phyloP scores from a whole-genome alignment of 2,888 invertebrate genomes.

The Zele albiditarsus region DNA sequence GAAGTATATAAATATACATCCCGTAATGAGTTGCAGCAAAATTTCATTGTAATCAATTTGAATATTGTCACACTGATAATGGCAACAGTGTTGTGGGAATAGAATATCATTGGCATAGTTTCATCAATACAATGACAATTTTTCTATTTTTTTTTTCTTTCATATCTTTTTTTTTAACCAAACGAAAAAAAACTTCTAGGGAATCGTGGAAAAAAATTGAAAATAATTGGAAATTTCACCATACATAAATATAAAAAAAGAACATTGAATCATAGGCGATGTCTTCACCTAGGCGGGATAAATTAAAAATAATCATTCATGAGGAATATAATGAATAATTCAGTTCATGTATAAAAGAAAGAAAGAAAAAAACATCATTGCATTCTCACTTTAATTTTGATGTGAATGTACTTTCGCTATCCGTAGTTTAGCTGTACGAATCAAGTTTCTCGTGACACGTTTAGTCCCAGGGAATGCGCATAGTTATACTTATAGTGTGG shows the following conservation, averaged over 20 bases:
- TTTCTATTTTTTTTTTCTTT: background rate
- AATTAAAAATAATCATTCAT: background rate
- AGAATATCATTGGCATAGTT: background rate
- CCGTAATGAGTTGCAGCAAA: background rate
- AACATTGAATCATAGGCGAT: background rate
- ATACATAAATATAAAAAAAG: background rate
- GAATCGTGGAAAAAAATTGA: background rate
- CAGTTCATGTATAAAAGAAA: background rate
- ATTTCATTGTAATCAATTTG: background rate
- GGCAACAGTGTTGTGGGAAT: background rate
- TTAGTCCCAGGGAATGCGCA: conserved; percentile 7
- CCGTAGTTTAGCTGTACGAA: background rate
- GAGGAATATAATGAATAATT: conserved; percentile 16
- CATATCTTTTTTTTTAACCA: background rate
- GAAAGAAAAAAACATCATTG: background rate
- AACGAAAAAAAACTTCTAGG: background rate
- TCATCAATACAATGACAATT: background rate
- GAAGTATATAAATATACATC: background rate
- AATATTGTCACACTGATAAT: background rate
- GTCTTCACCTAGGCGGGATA: too few species aligned
- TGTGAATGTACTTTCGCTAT: conserved; percentile 10
- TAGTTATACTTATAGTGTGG: conserved; percentile 1
- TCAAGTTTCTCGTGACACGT: conserved; percentile 21
- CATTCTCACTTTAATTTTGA: background rate
- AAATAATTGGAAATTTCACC: background rate